Conservation (phyloP, 2,113 vertebrate genomes). For the Vulpes ferrilata region DNA sequence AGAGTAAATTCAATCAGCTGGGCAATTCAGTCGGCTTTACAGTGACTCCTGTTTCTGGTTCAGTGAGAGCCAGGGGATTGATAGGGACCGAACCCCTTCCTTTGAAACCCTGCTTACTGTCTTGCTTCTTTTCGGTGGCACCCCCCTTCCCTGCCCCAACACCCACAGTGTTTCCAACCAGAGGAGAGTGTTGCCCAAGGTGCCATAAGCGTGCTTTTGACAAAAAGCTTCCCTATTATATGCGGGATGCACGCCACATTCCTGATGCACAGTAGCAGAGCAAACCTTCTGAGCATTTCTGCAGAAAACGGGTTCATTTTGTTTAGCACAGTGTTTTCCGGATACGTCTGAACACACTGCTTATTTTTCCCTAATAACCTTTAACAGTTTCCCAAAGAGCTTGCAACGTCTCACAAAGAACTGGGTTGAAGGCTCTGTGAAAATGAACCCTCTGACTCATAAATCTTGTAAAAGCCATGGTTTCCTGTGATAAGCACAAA, state of each 20-base stretch:
- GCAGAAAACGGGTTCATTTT: slow-evolving; percentile 57
- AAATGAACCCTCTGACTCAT: slow-evolving; percentile 52
- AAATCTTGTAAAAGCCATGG: slow-evolving; percentile 54
- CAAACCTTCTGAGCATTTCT: slow-evolving; percentile 55
- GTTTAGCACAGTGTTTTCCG: slow-evolving; percentile 44
- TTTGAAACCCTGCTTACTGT: neutral
- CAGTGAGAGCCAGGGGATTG: slow-evolving; percentile 3
- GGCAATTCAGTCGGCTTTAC: slow-evolving; percentile 56
- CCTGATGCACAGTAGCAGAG: neutral
- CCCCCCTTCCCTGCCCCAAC: rapidly evolving
- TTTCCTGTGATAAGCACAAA: slow-evolving; percentile 51
- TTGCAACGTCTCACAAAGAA: slow-evolving; percentile 45
- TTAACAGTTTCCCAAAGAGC: slow-evolving; percentile 47
- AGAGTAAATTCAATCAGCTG: slow-evolving; percentile 77
- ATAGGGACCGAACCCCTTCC: neutral
- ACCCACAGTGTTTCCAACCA: slow-evolving; percentile 8
- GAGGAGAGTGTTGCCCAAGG: neutral
- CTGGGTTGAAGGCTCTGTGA: neutral
- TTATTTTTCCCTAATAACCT: neutral
- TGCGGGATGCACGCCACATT: neutral
- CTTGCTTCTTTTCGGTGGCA: neutral
- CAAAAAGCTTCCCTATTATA: neutral
- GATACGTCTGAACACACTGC: slow-evolving; percentile 1
- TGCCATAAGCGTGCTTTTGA: neutral
- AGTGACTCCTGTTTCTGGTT: slow-evolving; percentile 66